Conservation (phyloP, 2,113 vertebrate genomes). For the Toxotes chatareus region DNA sequence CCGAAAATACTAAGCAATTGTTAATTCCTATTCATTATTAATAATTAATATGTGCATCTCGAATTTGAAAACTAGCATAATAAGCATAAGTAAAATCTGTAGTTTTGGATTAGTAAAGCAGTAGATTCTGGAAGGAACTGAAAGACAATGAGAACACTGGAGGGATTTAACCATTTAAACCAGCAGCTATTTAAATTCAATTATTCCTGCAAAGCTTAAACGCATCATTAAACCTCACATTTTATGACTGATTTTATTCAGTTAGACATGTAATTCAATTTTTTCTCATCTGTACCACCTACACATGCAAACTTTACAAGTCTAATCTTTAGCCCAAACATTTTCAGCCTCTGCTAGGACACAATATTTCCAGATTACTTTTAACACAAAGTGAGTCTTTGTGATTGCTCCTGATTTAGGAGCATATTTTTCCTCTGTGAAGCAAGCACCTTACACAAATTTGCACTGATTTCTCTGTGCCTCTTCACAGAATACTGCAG, state of each 20-base stretch:
- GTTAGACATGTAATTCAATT: slow-evolving; percentile 12
- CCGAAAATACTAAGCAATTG: too few species aligned
- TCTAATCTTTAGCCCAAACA: background rate
- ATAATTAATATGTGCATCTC: too few species aligned
- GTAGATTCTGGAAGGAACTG: background rate
- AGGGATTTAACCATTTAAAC: slow-evolving; percentile 19
- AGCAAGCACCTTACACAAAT: slow-evolving; percentile 38
- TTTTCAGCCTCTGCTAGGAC: background rate
- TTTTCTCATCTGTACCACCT: background rate
- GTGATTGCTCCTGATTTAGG: slow-evolving; percentile 10
- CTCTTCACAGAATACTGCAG: slow-evolving; percentile 50
- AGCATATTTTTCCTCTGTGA: slow-evolving; percentile 25
- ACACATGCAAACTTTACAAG: background rate
- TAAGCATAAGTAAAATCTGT: background rate
- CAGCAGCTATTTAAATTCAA: background rate
- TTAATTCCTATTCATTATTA: background rate
- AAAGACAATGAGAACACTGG: background rate
- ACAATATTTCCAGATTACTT: background rate
- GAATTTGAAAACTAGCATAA: background rate
- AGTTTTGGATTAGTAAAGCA: background rate
- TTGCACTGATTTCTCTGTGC: slow-evolving; percentile 43
- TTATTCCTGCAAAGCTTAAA: slow-evolving; percentile 7
- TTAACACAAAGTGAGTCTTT: slow-evolving; percentile 11
- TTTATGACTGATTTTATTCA: background rate
- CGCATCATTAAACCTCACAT: slow-evolving; percentile 21